Base-by-base conservation (phyloP, 2,888 invertebrate species). In the Ditula angustiorana region DNA sequence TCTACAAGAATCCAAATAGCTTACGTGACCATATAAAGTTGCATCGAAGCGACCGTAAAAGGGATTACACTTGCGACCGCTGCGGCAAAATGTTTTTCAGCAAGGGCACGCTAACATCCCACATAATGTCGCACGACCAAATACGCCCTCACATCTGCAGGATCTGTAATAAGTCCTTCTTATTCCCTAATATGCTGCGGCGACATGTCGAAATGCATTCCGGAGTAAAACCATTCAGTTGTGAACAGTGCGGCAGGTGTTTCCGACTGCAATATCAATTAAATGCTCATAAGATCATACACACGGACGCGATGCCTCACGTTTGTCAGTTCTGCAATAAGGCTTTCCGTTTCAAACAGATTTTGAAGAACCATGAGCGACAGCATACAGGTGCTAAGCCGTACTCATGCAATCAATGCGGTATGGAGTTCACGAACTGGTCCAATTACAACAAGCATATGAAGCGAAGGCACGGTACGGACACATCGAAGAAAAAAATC, bases 381-480 rank as follows among this genome's bases (percentile, higher is more conserved):
- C 95, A 95, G 71, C 96, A 96, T 71, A 95, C 95, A 0, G 95
- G 94, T 0, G 95, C 95, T 35, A 94, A 96, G 30, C 96, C 96
- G 0, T 96, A 96, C 77, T 94, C 95, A 0, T 97, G 96, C 73
- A 82, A 94, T 33, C 94, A 95, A 68, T 97, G 96, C 75, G 94
- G 95, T 61, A 90, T 92, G 90, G 88, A 96, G 75, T 96, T 96
- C 71, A 96, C 96, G 0, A 96, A 96, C 78, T 96, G 96, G 96
- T 96, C 96, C 0, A 96, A 96, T 85, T 96, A 96, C 74, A 96
- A 96, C 75, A 96, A 96, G 74, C 96, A 96, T 78, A 96, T 96
- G 95, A 96, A 96, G 83, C 86, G 96, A 24, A 89, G 96, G 26
- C 96, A 96, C 68, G 95, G 95, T 33, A 93, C 75, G 0, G 89